A percentile compares a stretch with the other conserved stretches of the same genome.
phyloP scores from a whole-genome alignment of 2,888 invertebrate genomes.

The Drosophila prostipennis region DNA sequence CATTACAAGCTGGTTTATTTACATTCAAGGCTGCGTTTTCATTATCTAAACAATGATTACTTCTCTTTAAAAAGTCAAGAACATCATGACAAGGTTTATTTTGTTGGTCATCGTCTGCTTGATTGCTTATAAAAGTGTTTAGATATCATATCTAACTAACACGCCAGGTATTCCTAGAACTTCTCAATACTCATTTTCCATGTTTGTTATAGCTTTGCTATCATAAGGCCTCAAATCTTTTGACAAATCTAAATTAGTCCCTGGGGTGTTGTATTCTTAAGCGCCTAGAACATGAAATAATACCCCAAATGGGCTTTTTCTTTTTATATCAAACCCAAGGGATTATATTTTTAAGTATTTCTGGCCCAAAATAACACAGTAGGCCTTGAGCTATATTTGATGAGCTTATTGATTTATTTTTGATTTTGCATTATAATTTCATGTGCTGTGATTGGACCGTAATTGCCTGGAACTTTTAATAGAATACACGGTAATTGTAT shows the following conservation, averaged over 20 bases:
- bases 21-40: neutral
- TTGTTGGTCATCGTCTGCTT: too few species aligned
- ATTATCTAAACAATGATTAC: too few species aligned
- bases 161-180: too few species aligned
- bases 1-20: conserved; percentile 13
- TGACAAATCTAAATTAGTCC: neutral
- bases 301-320: neutral
- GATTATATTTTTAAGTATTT: neutral
- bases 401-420: conserved; percentile 38
- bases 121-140: neutral
- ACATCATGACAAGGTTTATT: too few species aligned
- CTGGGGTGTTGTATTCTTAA: neutral
- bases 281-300: neutral
- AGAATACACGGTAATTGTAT: conserved; percentile 90
- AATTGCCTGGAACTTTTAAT: conserved; percentile 20
- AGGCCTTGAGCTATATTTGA: conserved; percentile 15
- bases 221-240: neutral
- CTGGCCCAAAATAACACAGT: conserved; percentile 3
- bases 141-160: neutral
- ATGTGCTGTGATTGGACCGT: conserved; percentile 26
- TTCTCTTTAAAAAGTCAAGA: too few species aligned
- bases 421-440: conserved; percentile 22
- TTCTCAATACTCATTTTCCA: neutral
- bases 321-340: neutral
- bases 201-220: neutral